Percentiles rank a stretch among this genome's conserved stretches.
phyloP scores from a whole-genome alignment of 2,797 vertebrate genomes.

The Muraenolepis orangiensis region DNA sequence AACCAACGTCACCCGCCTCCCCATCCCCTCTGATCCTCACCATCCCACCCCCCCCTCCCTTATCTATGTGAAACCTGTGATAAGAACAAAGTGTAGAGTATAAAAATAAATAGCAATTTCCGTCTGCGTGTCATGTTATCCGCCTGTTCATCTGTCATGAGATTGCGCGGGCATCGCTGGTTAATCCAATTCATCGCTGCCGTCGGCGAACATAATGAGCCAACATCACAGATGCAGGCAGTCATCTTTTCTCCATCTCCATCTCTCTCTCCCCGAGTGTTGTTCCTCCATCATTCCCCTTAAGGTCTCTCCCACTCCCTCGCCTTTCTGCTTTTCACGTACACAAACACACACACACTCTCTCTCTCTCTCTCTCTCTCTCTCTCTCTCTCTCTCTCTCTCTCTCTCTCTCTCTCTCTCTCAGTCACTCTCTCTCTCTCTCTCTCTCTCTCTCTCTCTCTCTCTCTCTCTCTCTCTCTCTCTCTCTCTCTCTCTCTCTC shows the following conservation, averaged over 20 bases:
- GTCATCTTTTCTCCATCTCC: not conserved
- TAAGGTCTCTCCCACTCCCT: not conserved
- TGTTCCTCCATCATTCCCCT: not conserved
- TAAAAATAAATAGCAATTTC: not conserved
- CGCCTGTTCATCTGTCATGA: not conserved
- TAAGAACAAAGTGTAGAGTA: not conserved
- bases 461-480: too few species aligned
- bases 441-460: too few species aligned
- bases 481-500: too few species aligned
- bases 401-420: too few species aligned
- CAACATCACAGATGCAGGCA: slow-evolving; percentile 17
- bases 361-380: not conserved
- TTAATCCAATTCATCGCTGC: not conserved
- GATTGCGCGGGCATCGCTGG: not conserved
- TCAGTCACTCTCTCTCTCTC: too few species aligned
- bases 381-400: too few species aligned
- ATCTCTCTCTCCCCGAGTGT: too few species aligned
- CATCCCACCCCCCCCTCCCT: not conserved
- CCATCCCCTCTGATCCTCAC: not conserved
- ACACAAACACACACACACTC: not conserved
- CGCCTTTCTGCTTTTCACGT: not conserved
- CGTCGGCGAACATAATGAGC: slow-evolving; percentile 13
- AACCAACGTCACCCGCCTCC: not conserved
- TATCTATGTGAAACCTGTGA: not conserved
- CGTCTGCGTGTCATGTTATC: slow-evolving; percentile 8